phyloP scores from a whole-genome alignment of 2,888 invertebrate species.

The Shargacucullia verbasci region DNA sequence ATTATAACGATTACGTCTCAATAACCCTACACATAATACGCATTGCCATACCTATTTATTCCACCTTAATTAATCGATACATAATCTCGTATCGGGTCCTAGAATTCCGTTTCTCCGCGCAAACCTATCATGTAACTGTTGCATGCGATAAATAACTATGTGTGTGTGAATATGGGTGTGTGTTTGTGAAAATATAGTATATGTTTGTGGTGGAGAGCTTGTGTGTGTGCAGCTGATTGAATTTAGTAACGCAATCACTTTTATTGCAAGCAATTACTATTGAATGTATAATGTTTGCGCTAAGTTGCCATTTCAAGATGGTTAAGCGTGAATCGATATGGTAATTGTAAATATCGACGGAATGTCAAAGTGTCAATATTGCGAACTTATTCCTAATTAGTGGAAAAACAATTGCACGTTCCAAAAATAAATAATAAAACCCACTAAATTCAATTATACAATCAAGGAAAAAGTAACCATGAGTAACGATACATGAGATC shows the following conservation, averaged over 20 bases:
- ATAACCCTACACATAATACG: slow-evolving; percentile 13
- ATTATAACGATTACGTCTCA: slow-evolving; percentile 29
- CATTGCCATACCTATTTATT: slow-evolving; percentile 27
- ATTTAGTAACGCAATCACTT: slow-evolving; percentile 64
- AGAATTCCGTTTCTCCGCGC: slow-evolving; percentile 46
- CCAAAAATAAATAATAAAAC: too few relatives aligned
- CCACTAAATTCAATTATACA: too few relatives aligned
- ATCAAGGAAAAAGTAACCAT: too few relatives aligned
- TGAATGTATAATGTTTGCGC: slow-evolving; percentile 62
- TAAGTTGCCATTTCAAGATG: slow-evolving; percentile 45
- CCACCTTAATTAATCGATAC: slow-evolving; percentile 37
- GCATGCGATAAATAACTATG: slow-evolving; percentile 18
- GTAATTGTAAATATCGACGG: too few relatives aligned
- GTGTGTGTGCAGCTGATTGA: slow-evolving; percentile 56
- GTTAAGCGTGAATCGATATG: slow-evolving; percentile 51
- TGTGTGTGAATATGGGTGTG: slow-evolving; percentile 2
- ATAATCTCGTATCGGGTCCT: slow-evolving; percentile 21
- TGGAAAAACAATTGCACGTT: too few relatives aligned
- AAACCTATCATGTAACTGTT: slow-evolving; percentile 33
- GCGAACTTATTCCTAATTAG: too few relatives aligned
- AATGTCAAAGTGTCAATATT: too few relatives aligned
- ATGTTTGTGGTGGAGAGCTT: not conserved
- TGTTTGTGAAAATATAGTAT: slow-evolving; percentile 4
- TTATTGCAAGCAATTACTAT: slow-evolving; percentile 69
- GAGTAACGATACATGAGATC: too few relatives aligned